Percentiles rank a stretch among this genome's conserved stretches.
Conservation (phyloP, 2,113 vertebrate genomes). For the Halcyon malimbica region DNA sequence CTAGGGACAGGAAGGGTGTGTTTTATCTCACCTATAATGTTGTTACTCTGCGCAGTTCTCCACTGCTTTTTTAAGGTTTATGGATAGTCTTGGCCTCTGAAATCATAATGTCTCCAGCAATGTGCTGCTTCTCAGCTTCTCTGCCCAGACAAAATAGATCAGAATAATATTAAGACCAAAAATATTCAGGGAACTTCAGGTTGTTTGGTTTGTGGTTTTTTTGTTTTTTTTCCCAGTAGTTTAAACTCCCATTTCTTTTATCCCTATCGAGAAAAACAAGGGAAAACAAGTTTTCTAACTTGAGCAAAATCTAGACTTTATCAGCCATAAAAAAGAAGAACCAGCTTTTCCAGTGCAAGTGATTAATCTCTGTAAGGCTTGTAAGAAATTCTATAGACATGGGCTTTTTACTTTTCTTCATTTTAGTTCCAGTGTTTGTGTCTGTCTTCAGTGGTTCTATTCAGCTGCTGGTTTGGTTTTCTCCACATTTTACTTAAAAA, state of each 20-base stretch:
- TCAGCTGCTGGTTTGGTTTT: not conserved
- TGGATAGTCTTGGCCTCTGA: not conserved
- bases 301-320: not conserved
- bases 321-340: not conserved
- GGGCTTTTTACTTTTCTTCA: not conserved
- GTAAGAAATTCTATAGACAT: not conserved
- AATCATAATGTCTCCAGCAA: not conserved
- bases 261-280: not conserved
- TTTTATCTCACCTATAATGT: not conserved
- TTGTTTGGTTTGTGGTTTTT: not conserved
- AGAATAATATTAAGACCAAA: not conserved
- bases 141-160: slow-evolving; percentile 14
- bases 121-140: not conserved
- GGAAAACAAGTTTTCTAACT: not conserved
- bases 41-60: not conserved
- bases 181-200: not conserved
- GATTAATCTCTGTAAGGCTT: not conserved
- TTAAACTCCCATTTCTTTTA: not conserved
- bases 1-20: not conserved
- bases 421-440: not conserved
- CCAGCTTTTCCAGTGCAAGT: not conserved
- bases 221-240: not conserved
- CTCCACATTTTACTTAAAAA: not conserved
- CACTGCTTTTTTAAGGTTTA: slow-evolving; percentile 12
- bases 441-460: not conserved